Evolutionary conservation across 2,797 vertebrate species (phyloP).

Genomic region (Myioborus melanocephalus): DNA sequence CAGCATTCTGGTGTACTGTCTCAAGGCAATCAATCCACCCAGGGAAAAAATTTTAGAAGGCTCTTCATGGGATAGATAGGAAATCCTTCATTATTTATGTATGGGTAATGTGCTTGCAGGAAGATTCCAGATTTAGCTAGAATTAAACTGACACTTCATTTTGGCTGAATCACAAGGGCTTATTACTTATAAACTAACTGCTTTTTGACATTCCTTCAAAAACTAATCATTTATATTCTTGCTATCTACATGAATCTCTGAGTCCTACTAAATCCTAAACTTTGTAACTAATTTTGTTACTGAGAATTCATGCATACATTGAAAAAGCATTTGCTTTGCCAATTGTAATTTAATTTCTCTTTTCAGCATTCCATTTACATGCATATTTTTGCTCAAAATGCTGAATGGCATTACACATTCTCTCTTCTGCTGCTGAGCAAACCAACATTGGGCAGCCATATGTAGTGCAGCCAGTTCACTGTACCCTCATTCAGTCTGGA

Average conservation of each 20-base stretch:
- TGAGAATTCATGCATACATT: neutral
- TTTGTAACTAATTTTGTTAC: neutral
- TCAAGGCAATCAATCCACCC: neutral
- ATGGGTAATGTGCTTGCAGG: neutral
- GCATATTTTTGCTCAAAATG: neutral
- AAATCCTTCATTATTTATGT: neutral
- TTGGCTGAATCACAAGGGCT: neutral
- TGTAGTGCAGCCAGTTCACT: neutral
- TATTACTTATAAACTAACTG: neutral
- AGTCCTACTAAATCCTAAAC: neutral
- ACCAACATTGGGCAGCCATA: neutral
- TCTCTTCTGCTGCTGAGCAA: neutral
- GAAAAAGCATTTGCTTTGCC: neutral
- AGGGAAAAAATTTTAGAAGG: neutral
- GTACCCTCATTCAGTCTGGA: neutral
- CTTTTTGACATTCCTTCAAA: neutral
- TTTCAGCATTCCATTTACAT: neutral
- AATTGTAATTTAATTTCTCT: neutral
- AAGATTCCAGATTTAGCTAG: neutral
- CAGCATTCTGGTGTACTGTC: neutral
- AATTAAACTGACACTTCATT: neutral
- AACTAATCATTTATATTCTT: neutral
- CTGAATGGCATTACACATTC: neutral
- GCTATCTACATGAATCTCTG: neutral
- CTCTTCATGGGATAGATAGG: fast-evolving